Evolutionary conservation across 2,113 vertebrate genomes (phyloP).

Genomic region (Orycteropus afer): DNA sequence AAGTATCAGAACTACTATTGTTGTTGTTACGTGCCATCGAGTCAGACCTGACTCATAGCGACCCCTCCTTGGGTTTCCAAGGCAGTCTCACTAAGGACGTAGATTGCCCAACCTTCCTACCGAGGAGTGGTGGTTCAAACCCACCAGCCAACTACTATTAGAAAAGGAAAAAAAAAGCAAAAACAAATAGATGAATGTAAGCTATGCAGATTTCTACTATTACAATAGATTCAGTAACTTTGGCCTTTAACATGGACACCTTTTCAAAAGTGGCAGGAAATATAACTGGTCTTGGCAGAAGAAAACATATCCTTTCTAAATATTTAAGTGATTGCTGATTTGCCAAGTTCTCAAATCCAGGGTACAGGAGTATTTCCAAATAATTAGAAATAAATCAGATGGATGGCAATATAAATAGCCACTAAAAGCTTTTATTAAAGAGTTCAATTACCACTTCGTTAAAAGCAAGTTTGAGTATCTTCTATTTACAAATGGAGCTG

Average conservation of each 20-base stretch:
- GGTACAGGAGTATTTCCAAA: constrained; percentile 6
- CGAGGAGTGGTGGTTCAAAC: too few relatives aligned
- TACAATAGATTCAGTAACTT: not conserved
- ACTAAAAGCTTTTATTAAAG: constrained; percentile 18
- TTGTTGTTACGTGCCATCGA: too few relatives aligned
- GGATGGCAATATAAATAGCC: not conserved
- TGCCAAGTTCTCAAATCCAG: constrained; percentile 11
- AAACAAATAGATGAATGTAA: not conserved
- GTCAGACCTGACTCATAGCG: too few relatives aligned
- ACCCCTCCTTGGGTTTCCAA: too few relatives aligned
- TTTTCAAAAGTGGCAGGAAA: not conserved
- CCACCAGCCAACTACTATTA: not conserved
- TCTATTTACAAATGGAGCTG: not conserved
- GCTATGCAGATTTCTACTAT: not conserved
- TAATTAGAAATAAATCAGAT: constrained; percentile 15
- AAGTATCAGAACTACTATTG: not conserved
- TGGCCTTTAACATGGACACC: not conserved
- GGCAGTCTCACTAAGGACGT: too few relatives aligned
- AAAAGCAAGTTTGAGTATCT: not conserved
- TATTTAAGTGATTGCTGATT: not conserved
- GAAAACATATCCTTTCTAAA: not conserved
- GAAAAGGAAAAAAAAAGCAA: not conserved
- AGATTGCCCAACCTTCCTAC: too few relatives aligned
- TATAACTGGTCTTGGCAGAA: not conserved
- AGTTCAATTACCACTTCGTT: not conserved